Conservation (phyloP, 2,888 invertebrate genomes). For the Hirudinaria manillensis region DNA sequence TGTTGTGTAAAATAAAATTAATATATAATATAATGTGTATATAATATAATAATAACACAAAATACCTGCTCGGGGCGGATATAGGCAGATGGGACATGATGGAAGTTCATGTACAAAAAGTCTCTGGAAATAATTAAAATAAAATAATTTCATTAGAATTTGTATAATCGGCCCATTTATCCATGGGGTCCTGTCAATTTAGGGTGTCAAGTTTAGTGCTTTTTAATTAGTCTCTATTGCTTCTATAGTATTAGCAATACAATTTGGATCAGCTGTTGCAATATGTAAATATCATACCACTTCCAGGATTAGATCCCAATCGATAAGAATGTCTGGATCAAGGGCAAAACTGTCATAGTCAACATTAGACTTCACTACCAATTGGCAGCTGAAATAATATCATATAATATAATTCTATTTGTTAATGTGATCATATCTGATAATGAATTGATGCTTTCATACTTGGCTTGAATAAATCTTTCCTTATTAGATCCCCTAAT, state of each 20-base stretch:
- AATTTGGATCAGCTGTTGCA: background rate
- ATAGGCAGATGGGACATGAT: constrained; percentile 86
- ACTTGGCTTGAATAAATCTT: constrained; percentile 89
- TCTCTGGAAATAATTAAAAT: constrained; percentile 42
- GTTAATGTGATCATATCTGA: no score
- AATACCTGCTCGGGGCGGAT: constrained; percentile 61
- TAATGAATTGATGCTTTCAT: constrained; percentile 54
- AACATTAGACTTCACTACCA: constrained; percentile 76
- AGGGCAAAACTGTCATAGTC: constrained; percentile 72
- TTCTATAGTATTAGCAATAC: no score
- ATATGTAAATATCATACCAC: constrained; percentile 61
- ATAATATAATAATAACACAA: background rate
- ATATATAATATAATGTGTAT: background rate
- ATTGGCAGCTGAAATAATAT: constrained; percentile 69
- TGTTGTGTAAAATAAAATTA: background rate
- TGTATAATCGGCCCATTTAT: background rate
- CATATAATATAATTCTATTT: no score
- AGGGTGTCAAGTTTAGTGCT: no score
- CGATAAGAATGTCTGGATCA: constrained; percentile 80
- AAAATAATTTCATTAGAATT: constrained; percentile 29
- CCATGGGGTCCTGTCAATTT: no score
- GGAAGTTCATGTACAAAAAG: constrained; percentile 54
- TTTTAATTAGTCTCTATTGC: no score
- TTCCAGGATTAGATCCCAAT: constrained; percentile 87
- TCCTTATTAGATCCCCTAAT: constrained; percentile 74